These are phyloP conservation scores for Gallirallus australis DNA, from an alignment of 2,797 vertebrate genomes.

Conservation along the genomic window DNA sequence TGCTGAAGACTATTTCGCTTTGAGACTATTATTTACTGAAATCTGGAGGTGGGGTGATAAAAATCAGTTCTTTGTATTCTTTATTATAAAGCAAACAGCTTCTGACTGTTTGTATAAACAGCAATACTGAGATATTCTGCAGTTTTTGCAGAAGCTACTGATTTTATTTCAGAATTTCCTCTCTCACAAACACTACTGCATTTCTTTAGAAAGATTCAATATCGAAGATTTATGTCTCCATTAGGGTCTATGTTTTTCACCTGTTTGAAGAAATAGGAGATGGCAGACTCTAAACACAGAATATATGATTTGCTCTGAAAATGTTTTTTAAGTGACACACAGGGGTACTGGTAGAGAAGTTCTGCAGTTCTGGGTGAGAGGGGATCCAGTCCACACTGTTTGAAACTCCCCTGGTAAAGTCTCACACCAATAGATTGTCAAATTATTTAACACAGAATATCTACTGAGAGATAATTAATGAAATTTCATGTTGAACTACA, in stretches of 20 bases:
- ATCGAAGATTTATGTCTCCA: slow-evolving; percentile 27
- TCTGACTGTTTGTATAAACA: background rate
- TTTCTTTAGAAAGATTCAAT: slow-evolving; percentile 20
- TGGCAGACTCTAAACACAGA: background rate
- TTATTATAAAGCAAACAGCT: background rate
- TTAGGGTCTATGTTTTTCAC: background rate
- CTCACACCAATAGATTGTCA: background rate
- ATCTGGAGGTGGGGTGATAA: background rate
- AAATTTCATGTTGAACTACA: background rate
- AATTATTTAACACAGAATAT: background rate
- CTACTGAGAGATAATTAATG: background rate
- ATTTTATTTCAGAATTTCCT: slow-evolving; percentile 32
- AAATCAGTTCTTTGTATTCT: slow-evolving; percentile 12
- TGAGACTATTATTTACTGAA: background rate
- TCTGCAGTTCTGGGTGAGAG: background rate
- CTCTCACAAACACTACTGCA: background rate
- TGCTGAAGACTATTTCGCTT: background rate
- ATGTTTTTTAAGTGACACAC: background rate
- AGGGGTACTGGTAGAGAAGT: background rate
- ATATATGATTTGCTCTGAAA: background rate
- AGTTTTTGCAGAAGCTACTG: background rate
- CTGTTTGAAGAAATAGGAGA: slow-evolving; percentile 13
- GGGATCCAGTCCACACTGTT: background rate
- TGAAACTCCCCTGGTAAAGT: background rate
- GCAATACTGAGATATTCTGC: background rate